phyloP scores from a whole-genome alignment of 2,113 vertebrate species.

The Prunella fulvescens region DNA sequence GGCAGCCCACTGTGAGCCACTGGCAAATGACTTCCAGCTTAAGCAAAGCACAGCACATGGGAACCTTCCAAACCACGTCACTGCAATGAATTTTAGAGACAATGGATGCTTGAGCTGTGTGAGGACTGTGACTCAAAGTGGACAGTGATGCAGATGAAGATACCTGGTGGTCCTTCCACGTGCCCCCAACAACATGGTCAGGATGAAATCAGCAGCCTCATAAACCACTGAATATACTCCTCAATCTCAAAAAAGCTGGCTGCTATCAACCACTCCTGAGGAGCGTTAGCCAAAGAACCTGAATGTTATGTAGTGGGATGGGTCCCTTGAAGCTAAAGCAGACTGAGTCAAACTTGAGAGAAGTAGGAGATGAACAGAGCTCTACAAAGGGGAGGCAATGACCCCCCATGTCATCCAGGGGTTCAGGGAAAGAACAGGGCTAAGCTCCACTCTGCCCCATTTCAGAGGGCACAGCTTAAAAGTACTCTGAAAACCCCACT shows the following conservation, averaged over 20 bases:
- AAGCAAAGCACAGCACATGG: background rate
- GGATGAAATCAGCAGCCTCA: background rate
- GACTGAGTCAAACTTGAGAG: background rate
- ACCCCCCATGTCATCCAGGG: background rate
- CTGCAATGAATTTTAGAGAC: background rate
- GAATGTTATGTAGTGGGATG: background rate
- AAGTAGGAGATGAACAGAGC: background rate
- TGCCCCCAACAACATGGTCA: fast-evolving
- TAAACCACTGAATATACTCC: background rate
- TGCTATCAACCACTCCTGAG: background rate
- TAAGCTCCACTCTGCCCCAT: background rate
- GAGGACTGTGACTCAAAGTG: background rate
- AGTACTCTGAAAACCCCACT: background rate
- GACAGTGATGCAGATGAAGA: background rate
- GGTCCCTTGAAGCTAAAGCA: background rate
- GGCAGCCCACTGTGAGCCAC: background rate
- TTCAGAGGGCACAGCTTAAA: background rate
- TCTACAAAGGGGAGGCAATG: background rate
- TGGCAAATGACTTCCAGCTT: background rate
- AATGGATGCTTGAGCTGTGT: background rate
- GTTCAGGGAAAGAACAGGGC: background rate
- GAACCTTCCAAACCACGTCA: background rate
- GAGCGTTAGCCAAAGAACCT: background rate
- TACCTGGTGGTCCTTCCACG: background rate
- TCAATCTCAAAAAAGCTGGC: background rate